A percentile compares a stretch with the other conserved stretches of the same genome.
Conservation (phyloP, 2,888 invertebrate species). For the Abscondita cerata region DNA sequence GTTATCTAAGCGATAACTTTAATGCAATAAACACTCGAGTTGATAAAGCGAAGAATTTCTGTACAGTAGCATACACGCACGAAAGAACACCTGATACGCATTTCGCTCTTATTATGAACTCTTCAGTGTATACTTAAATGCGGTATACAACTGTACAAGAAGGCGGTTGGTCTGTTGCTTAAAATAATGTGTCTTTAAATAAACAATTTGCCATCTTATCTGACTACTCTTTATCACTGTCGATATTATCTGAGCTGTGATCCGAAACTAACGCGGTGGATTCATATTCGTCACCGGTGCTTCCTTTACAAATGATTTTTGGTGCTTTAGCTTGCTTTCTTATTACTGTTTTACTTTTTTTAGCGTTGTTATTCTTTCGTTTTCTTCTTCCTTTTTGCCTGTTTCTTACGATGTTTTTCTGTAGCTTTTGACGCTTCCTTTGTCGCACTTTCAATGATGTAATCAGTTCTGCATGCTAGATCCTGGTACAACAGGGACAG, state of each 20-base stretch:
- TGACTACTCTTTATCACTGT: conserved; percentile 11
- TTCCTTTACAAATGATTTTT: conserved; percentile 14
- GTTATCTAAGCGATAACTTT: no score
- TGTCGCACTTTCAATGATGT: conserved; percentile 10
- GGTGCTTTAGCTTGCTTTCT: conserved; percentile 16
- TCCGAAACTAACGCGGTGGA: conserved; percentile 15
- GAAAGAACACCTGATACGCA: no score
- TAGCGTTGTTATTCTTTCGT: conserved; percentile 10
- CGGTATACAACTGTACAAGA: no score
- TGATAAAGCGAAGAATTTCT: no score
- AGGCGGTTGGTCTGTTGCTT: no score
- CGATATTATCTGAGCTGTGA: conserved; percentile 17
- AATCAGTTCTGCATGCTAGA: conserved; percentile 7
- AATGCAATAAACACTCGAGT: no score
- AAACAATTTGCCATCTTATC: no score
- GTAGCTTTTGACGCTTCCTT: conserved; percentile 3
- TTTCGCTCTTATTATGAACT: no score
- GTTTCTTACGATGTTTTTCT: conserved; percentile 4
- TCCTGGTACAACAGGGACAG: conserved; percentile 7
- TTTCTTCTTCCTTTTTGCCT: conserved; percentile 1
- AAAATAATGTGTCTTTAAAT: no score
- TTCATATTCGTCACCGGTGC: conserved; percentile 12
- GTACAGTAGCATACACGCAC: no score
- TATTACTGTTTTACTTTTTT: conserved; percentile 19
- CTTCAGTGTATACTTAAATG: no score